Percentiles rank a stretch among this genome's conserved stretches.
Conservation (phyloP, 2,888 invertebrate genomes). For the Gasteruption jaculator region DNA sequence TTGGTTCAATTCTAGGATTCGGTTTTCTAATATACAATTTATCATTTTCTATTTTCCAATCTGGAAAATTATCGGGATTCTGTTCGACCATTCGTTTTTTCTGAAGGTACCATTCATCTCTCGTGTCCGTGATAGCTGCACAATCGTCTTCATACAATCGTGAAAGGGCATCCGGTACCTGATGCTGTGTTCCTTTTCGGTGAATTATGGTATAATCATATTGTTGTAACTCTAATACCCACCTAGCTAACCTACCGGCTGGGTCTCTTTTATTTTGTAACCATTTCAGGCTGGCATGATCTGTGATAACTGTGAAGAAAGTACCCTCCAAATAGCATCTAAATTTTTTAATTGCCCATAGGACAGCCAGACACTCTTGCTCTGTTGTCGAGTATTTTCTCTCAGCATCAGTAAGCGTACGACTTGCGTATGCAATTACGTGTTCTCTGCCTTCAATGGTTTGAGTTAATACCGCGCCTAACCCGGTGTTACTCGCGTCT, state of each 20-base stretch:
- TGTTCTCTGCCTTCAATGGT: background rate
- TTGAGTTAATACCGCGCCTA: slow-evolving; percentile 14
- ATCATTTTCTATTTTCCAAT: slow-evolving; percentile 8
- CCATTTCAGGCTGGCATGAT: slow-evolving; percentile 26
- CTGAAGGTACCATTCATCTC: slow-evolving; percentile 1
- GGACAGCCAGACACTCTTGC: slow-evolving; percentile 26
- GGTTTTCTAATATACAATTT: slow-evolving; percentile 5
- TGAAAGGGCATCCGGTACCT: slow-evolving; percentile 12
- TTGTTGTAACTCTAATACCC: slow-evolving; percentile 7
- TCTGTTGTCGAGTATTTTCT: slow-evolving; percentile 19
- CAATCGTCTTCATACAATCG: slow-evolving; percentile 10
- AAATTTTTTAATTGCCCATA: slow-evolving; percentile 25
- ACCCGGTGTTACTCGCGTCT: slow-evolving; percentile 17
- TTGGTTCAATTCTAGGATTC: background rate
- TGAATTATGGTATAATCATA: slow-evolving; percentile 11
- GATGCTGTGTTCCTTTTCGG: background rate
- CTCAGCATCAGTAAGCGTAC: slow-evolving; percentile 13
- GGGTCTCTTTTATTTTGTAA: slow-evolving; percentile 23
- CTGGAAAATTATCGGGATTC: background rate
- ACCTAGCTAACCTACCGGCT: too few relatives aligned
- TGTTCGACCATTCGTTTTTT: background rate
- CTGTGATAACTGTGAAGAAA: slow-evolving; percentile 27
- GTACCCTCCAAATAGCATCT: slow-evolving; percentile 25
- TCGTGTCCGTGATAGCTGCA: background rate
- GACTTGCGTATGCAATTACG: too few relatives aligned